Evolutionary conservation across 2,113 vertebrate genomes (phyloP).

Genomic region (Plestiodon gilberti): DNA sequence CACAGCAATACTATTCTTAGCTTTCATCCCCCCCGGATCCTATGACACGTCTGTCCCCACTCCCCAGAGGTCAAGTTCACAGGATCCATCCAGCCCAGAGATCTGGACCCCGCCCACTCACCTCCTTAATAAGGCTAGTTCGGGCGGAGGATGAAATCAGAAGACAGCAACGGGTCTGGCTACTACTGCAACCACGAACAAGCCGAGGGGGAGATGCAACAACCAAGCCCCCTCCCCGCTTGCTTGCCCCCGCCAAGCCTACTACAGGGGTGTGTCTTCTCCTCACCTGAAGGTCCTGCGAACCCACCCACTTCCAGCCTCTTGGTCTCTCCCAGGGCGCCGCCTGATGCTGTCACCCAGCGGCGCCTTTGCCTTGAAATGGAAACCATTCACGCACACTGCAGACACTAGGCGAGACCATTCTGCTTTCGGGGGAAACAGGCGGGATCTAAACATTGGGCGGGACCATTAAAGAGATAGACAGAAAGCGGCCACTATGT

Average conservation of each 20-base stretch:
- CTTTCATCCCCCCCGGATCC: background rate
- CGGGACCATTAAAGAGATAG: background rate
- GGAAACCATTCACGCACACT: background rate
- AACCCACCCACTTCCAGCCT: background rate
- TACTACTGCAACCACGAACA: too few species aligned
- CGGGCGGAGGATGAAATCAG: background rate
- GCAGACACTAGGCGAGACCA: conserved; percentile 6
- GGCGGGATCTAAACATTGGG: background rate
- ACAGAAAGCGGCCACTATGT: background rate
- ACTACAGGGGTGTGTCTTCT: background rate
- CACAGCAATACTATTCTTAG: background rate
- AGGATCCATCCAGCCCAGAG: background rate
- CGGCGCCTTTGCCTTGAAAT: background rate
- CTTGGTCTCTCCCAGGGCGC: conserved; percentile 20
- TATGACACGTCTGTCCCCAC: background rate
- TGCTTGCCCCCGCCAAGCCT: background rate
- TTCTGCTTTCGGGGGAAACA: background rate
- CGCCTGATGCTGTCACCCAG: conserved; percentile 26
- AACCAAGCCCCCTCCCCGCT: background rate
- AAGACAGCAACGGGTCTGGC: background rate
- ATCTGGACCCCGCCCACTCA: background rate
- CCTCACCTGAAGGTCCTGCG: background rate
- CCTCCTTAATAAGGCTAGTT: background rate
- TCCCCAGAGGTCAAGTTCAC: background rate
- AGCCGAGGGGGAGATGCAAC: background rate